Evolutionary conservation across 1,140 invertebrate species (phyloP).

Genomic region (Octopus bimaculoides): DNA sequence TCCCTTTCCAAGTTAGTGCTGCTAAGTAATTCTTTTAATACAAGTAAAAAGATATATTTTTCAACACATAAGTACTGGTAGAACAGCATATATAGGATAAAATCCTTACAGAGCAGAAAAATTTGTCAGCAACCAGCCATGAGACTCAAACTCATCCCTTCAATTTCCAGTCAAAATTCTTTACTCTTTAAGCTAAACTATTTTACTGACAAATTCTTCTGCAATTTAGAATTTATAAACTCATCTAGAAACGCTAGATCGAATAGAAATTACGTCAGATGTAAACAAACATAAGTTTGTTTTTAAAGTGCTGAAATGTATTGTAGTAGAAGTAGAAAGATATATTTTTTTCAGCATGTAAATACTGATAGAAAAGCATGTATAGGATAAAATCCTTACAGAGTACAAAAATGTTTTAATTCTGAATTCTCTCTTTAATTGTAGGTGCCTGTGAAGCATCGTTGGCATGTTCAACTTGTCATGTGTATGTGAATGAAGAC

Average conservation of each 20-base stretch:
- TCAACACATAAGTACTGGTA: too few relatives aligned
- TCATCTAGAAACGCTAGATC: not conserved
- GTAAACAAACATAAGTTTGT: not conserved
- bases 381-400: not conserved
- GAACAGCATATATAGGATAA: too few relatives aligned
- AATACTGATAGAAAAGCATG: not conserved
- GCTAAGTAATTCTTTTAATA: too few relatives aligned
- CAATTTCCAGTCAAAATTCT: too few relatives aligned
- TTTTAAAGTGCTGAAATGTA: not conserved
- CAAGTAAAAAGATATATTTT: too few relatives aligned
- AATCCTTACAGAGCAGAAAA: too few relatives aligned
- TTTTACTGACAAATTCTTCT: too few relatives aligned
- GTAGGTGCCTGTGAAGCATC: constrained; percentile 94
- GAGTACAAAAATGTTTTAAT: not conserved
- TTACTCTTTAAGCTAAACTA: too few relatives aligned
- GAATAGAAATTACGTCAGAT: not conserved
- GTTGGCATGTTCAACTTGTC: constrained; percentile 96
- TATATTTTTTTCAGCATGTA: not conserved
- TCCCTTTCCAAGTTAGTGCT: too few relatives aligned
- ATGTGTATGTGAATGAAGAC: constrained; percentile 84
- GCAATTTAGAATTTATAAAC: too few relatives aligned
- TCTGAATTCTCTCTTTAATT: constrained; percentile 25
- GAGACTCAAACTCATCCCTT: too few relatives aligned
- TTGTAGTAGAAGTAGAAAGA: not conserved
- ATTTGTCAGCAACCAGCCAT: too few relatives aligned